A percentile compares a stretch with the other conserved stretches of the same genome.
phyloP scores from a whole-genome alignment of 1,140 invertebrate species.

The Radopholus similis region DNA sequence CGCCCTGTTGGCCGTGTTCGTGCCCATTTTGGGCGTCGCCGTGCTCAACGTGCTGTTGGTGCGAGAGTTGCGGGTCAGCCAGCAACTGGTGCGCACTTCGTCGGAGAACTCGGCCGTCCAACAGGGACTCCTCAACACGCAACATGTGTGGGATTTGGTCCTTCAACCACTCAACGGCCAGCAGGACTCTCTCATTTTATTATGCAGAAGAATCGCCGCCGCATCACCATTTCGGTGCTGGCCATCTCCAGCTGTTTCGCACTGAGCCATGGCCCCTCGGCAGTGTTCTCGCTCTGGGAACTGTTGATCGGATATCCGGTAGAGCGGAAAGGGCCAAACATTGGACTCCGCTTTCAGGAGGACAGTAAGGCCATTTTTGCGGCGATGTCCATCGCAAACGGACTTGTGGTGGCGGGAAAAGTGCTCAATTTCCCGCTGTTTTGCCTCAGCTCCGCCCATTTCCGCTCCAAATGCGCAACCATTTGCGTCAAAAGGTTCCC shows the following conservation, averaged over 20 bases:
- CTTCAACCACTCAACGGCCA: too few species aligned
- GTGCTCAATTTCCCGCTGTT: conserved; percentile 57
- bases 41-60: conserved; percentile 53
- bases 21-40: conserved; percentile 53
- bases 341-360: neutral
- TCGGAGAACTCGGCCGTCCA: conserved; percentile 38
- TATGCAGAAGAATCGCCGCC: conserved; percentile 41
- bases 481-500: conserved; percentile 55
- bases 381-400: conserved; percentile 51
- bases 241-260: conserved; percentile 56
- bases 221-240: conserved; percentile 56
- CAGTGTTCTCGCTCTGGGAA: conserved; percentile 55
- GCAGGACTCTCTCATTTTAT: conserved; percentile 17
- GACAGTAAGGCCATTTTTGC: conserved; percentile 21
- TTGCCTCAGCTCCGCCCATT: conserved; percentile 57
- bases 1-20: conserved; percentile 53
- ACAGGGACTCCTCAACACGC: conserved; percentile 27
- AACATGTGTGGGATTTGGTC: too few species aligned
- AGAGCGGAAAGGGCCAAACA: neutral
- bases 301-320: conserved; percentile 48
- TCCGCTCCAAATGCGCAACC: conserved; percentile 44
- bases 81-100: conserved; percentile 27
- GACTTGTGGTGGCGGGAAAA: conserved; percentile 54
- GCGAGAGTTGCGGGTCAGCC: conserved; percentile 36
- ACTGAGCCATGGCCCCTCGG: conserved; percentile 57